phyloP scores from a whole-genome alignment of 2,113 vertebrate genomes.

The Forbesichthys agassizii region DNA sequence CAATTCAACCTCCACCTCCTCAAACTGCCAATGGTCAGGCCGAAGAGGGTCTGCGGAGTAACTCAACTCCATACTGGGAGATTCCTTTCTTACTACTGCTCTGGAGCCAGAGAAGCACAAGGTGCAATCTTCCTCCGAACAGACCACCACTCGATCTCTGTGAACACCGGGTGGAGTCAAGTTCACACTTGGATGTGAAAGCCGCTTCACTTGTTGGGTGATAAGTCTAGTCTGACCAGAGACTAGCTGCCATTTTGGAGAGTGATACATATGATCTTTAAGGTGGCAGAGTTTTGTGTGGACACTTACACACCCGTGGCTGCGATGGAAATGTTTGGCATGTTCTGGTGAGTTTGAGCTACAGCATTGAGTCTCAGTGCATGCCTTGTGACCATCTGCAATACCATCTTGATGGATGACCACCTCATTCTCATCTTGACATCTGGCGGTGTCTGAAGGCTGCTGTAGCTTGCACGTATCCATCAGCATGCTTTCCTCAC shows the following conservation, averaged over 20 bases:
- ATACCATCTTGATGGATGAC: not conserved
- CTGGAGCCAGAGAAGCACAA: conserved; percentile 21
- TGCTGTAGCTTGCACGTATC: not conserved
- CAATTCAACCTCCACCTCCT: conserved; percentile 79
- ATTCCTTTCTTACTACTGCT: not conserved
- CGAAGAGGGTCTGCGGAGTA: conserved; percentile 47
- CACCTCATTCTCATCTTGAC: not conserved
- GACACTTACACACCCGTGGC: conserved; percentile 37
- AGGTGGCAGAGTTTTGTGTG: conserved; percentile 50
- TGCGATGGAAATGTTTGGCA: not conserved
- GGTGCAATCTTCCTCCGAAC: conserved; percentile 25
- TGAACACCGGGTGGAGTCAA: not conserved
- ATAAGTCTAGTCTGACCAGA: not conserved
- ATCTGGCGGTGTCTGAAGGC: not conserved
- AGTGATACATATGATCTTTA: conserved; percentile 33
- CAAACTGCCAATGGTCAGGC: conserved; percentile 72
- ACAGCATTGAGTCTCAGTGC: not conserved
- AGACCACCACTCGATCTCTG: conserved; percentile 29
- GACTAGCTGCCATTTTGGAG: conserved; percentile 12
- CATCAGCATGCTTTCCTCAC: not conserved
- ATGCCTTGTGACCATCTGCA: not conserved
- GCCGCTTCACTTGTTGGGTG: not conserved
- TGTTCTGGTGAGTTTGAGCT: not conserved
- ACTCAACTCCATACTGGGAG: not conserved
- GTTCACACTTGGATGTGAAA: not conserved